Evolutionary conservation across 2,797 vertebrate species (phyloP).

Genomic region (Florisuga fusca): DNA sequence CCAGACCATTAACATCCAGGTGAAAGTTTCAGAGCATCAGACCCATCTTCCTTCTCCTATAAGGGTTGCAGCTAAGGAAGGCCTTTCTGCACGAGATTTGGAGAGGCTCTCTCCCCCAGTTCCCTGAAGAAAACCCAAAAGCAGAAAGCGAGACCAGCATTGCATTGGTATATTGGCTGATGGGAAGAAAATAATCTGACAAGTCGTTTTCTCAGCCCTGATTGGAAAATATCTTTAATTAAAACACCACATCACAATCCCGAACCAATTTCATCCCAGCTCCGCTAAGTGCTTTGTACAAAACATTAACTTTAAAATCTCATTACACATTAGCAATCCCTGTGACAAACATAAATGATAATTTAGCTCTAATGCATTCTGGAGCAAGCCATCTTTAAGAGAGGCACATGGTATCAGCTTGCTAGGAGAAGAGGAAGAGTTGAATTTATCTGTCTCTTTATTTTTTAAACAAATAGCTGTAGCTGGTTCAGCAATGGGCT

Average conservation of each 20-base stretch:
- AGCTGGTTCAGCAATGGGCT: neutral
- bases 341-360: conserved; percentile 78
- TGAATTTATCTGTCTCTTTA: conserved; percentile 52
- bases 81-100: neutral
- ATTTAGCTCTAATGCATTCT: conserved; percentile 73
- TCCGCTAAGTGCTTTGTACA: conserved; percentile 76
- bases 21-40: neutral
- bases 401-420: neutral
- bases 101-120: neutral
- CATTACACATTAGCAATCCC: conserved; percentile 75
- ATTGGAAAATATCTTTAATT: conserved; percentile 82
- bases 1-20: neutral
- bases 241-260: conserved; percentile 78
- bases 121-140: neutral
- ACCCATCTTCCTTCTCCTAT: fast-evolving
- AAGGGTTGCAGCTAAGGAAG: neutral
- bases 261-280: conserved; percentile 74
- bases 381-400: conserved; percentile 58
- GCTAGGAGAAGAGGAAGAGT: neutral
- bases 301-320: conserved; percentile 82
- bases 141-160: conserved; percentile 13
- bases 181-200: conserved; percentile 63
- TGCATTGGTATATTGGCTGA: conserved; percentile 11
- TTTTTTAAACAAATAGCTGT: conserved; percentile 53
- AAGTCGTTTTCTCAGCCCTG: conserved; percentile 64